Percentiles rank a stretch among this genome's conserved stretches.
phyloP scores from a whole-genome alignment of 2,888 invertebrate genomes.

The Dermolepida albohirtum region DNA sequence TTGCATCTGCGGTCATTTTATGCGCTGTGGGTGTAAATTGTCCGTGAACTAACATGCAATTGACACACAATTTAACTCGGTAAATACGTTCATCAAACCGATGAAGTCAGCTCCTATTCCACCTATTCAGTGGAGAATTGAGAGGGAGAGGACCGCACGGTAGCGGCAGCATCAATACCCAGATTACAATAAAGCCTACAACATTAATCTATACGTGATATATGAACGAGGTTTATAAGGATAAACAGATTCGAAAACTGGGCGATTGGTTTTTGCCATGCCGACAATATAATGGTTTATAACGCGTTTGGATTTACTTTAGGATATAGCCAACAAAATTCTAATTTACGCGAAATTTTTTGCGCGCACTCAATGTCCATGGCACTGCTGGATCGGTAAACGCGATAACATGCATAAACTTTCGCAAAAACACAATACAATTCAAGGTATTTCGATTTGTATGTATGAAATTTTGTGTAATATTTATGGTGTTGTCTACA shows the following conservation, averaged over 20 bases:
- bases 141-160: conserved; percentile 49
- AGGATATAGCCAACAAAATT: not conserved
- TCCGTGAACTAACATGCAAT: too few relatives aligned
- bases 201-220: conserved; percentile 57
- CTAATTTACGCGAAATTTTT: too few relatives aligned
- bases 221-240: conserved; percentile 54
- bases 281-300: conserved; percentile 19
- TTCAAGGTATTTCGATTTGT: too few relatives aligned
- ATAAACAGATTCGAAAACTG: conserved; percentile 56
- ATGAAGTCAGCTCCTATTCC: conserved; percentile 21
- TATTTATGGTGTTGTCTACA: too few relatives aligned
- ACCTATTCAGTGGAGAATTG: conserved; percentile 24
- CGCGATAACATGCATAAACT: too few relatives aligned
- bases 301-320: conserved; percentile 2
- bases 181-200: conserved; percentile 58
- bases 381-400: too few relatives aligned
- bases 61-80: conserved; percentile 8
- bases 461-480: too few relatives aligned
- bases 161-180: conserved; percentile 55
- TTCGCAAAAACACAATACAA: too few relatives aligned
- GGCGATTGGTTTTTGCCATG: conserved; percentile 46
- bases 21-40: too few relatives aligned
- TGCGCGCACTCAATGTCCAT: too few relatives aligned
- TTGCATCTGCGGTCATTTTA: too few relatives aligned
- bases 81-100: conserved; percentile 40